Evolutionary conservation across 2,888 invertebrate species (phyloP).

Genomic region (Geophilus truncorum): DNA sequence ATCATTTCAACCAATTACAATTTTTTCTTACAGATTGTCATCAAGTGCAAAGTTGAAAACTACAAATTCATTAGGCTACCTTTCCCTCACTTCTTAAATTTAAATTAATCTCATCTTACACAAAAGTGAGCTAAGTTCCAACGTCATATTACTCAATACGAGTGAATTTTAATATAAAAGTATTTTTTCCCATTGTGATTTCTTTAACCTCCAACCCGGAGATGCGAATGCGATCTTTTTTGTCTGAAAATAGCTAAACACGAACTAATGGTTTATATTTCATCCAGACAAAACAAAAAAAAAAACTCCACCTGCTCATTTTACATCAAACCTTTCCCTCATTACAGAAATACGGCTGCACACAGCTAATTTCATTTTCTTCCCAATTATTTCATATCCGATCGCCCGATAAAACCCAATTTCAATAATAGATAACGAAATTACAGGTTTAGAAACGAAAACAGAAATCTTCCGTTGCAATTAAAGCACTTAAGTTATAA

Average conservation of each 20-base stretch:
- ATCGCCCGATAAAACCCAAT: no score
- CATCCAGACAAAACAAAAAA: background rate
- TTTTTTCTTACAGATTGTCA: background rate
- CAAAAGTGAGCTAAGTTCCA: background rate
- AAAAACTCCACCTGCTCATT: background rate
- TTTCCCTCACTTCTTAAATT: no score
- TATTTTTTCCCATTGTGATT: conserved; percentile 13
- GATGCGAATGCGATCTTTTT: background rate
- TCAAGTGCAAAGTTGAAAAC: no score
- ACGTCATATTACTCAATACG: background rate
- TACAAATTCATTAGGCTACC: no score
- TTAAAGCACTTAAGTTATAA: conserved; percentile 11
- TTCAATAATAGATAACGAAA: background rate
- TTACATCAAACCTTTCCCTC: background rate
- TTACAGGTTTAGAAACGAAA: background rate
- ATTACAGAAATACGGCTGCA: background rate
- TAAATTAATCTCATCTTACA: conserved; percentile 3
- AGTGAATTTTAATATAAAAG: background rate
- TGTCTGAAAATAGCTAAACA: background rate
- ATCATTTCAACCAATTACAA: no score
- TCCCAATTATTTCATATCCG: background rate
- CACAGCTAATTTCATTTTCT: background rate
- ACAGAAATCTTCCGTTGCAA: background rate
- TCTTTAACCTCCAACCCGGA: conserved; percentile 23
- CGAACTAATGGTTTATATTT: background rate